Evolutionary conservation across 2,113 vertebrate genomes (phyloP).

Genomic region (Entosphenus tridentatus): DNA sequence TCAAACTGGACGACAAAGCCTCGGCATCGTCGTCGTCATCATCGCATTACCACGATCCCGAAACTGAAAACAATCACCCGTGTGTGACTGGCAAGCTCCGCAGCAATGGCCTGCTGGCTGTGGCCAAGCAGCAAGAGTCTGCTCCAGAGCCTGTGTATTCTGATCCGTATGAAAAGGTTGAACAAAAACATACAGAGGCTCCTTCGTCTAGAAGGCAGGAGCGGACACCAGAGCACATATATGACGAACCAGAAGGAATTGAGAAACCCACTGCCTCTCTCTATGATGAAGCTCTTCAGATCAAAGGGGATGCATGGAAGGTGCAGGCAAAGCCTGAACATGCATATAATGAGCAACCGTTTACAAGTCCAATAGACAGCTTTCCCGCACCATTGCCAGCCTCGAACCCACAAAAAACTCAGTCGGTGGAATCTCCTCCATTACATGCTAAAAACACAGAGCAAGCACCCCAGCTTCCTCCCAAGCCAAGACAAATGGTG

Average conservation of each 20-base stretch:
- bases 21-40: not conserved
- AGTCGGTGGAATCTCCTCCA: too few species aligned
- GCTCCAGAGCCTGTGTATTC: not conserved
- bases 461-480: too few species aligned
- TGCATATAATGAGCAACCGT: too few species aligned
- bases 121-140: not conserved
- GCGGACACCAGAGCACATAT: not conserved
- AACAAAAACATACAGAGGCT: not conserved
- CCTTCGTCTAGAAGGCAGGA: not conserved
- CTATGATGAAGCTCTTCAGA: not conserved
- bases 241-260: conserved; percentile 1
- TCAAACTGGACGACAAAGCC: not conserved
- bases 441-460: too few species aligned
- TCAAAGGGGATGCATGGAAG: conserved; percentile 3
- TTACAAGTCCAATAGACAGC: too few species aligned
- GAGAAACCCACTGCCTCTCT: not conserved
- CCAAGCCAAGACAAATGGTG: too few species aligned
- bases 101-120: not conserved
- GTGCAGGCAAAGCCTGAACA: not conserved
- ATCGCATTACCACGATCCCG: too few species aligned
- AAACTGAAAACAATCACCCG: too few species aligned
- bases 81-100: too few species aligned
- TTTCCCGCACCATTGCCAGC: too few species aligned
- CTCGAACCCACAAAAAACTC: too few species aligned
- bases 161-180: not conserved